Evolutionary conservation across 2,113 vertebrate genomes (phyloP).

Genomic region (Carollia perspicillata): DNA sequence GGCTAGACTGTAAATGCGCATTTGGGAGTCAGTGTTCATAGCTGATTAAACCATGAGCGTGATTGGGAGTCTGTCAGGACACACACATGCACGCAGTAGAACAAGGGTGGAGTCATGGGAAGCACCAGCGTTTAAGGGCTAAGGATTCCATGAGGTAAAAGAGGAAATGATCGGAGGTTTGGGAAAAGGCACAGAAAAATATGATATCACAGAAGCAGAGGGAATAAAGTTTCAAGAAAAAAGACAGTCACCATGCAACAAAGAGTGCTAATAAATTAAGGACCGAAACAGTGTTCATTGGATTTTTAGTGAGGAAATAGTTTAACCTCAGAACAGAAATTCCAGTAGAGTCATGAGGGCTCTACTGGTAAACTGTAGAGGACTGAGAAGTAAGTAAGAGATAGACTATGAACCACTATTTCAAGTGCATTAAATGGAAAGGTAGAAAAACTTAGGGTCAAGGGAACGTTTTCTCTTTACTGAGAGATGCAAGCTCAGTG

Average conservation of each 20-base stretch:
- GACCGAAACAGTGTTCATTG: background rate
- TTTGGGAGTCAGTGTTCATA: background rate
- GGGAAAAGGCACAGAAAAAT: background rate
- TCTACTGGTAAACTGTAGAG: background rate
- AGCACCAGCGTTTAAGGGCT: background rate
- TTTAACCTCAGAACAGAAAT: background rate
- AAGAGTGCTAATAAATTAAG: background rate
- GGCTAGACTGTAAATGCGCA: background rate
- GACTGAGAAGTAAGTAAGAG: background rate
- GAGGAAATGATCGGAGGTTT: background rate
- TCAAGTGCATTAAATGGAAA: background rate
- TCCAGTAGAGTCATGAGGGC: background rate
- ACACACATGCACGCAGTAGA: background rate
- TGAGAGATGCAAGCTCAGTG: background rate
- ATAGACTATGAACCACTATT: background rate
- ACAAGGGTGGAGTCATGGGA: background rate
- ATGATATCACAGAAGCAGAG: background rate
- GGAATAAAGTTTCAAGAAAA: background rate
- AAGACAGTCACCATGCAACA: background rate
- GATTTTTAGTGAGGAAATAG: background rate
- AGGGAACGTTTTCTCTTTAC: background rate
- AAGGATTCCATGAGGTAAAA: background rate
- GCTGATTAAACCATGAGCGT: background rate
- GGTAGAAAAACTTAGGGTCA: background rate
- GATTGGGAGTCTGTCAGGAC: background rate